phyloP scores from a whole-genome alignment of 2,113 vertebrate genomes.

The Phylloscopus trochilus region DNA sequence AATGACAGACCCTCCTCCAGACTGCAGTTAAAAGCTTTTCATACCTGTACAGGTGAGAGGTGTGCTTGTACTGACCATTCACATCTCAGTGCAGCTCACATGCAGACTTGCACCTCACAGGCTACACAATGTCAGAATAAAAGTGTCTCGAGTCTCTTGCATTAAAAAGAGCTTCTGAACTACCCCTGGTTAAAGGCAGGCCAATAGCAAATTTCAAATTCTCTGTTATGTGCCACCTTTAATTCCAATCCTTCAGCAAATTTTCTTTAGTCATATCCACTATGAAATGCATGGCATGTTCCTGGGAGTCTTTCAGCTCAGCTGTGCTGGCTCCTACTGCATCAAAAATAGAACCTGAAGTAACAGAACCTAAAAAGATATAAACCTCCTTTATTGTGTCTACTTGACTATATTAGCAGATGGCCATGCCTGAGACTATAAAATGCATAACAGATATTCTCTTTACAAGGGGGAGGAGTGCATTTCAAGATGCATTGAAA shows the following conservation, averaged over 20 bases:
- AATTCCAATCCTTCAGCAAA: not conserved
- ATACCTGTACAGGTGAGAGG: not conserved
- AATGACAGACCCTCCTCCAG: not conserved
- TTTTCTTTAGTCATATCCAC: not conserved
- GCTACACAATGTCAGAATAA: not conserved
- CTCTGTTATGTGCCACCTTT: not conserved
- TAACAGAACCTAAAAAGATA: constrained; percentile 32
- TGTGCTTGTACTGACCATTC: not conserved
- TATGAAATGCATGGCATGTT: constrained; percentile 13
- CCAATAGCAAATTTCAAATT: not conserved
- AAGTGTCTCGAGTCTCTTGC: fast-evolving
- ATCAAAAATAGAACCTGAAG: constrained; percentile 4
- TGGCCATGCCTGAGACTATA: not conserved
- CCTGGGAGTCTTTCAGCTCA: constrained; percentile 37
- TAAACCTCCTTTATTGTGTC: constrained; percentile 20
- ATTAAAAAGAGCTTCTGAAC: not conserved
- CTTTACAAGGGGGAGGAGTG: not conserved
- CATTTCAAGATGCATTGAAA: not conserved
- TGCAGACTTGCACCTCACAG: not conserved
- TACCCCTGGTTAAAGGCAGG: not conserved
- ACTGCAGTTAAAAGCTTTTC: not conserved
- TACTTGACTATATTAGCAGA: constrained; percentile 51
- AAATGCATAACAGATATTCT: constrained; percentile 18
- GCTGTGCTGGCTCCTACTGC: not conserved
- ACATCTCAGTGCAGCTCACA: not conserved